phyloP scores from a whole-genome alignment of 2,888 invertebrate genomes.

The Cynaeus angustus region DNA sequence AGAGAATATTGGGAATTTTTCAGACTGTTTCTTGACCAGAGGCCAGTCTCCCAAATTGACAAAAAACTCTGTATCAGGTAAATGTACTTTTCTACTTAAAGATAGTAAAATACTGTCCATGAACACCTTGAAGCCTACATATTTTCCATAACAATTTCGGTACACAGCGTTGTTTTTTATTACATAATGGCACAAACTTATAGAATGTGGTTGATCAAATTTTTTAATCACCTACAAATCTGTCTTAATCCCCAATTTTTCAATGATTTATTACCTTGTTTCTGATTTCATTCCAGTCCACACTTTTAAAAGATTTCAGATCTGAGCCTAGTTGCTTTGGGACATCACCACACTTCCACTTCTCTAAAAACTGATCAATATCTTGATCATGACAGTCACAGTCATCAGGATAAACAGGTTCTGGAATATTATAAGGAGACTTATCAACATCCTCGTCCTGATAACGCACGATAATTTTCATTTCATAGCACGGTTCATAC shows the following conservation, averaged over 20 bases:
- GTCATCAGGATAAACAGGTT: slow-evolving; percentile 84
- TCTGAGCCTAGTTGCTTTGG: slow-evolving; percentile 84
- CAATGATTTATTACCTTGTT: slow-evolving; percentile 53
- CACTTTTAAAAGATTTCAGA: slow-evolving; percentile 77
- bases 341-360: slow-evolving; percentile 77
- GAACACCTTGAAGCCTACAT: slow-evolving; percentile 97
- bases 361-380: slow-evolving; percentile 78
- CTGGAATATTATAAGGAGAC: slow-evolving; percentile 79
- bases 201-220: slow-evolving; percentile 85
- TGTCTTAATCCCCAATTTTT: slow-evolving; percentile 13
- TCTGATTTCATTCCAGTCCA: slow-evolving; percentile 82
- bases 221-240: slow-evolving; percentile 73
- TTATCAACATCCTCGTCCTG: slow-evolving; percentile 76
- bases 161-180: slow-evolving; percentile 88
- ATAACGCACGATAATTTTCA: slow-evolving; percentile 81
- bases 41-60: slow-evolving; percentile 98
- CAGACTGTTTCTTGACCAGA: slow-evolving; percentile 74
- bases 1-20: slow-evolving; percentile 88
- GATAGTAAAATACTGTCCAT: slow-evolving; percentile 91
- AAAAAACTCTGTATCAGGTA: slow-evolving; percentile 93
- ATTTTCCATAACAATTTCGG: slow-evolving; percentile 93
- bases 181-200: slow-evolving; percentile 93
- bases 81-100: slow-evolving; percentile 82
- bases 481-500: slow-evolving; percentile 82
- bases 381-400: slow-evolving; percentile 86